Conservation (phyloP, 1,140 invertebrate species). For the Ceratina australensis region DNA sequence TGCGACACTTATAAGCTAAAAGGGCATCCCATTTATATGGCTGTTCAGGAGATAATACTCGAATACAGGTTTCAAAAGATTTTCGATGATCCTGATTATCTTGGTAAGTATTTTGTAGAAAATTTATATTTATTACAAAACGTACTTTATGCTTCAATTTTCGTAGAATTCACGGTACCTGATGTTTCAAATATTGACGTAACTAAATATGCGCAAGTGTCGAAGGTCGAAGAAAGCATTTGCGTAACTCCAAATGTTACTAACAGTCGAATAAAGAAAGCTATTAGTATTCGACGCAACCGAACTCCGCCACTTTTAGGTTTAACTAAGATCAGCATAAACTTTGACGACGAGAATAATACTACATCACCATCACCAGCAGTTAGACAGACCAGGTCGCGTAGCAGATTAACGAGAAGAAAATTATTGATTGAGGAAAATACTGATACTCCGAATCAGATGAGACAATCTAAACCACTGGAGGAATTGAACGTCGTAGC, state of each 20-base stretch:
- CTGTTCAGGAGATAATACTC: constrained; percentile 45
- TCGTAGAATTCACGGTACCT: constrained; percentile 60
- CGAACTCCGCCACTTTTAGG: constrained; percentile 54
- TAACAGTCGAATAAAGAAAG: constrained; percentile 10
- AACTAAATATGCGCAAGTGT: constrained; percentile 11
- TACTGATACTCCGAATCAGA: background rate
- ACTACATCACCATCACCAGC: background rate
- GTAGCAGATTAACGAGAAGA: constrained; percentile 12
- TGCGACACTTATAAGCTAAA: constrained; percentile 61
- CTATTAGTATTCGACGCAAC: constrained; percentile 37
- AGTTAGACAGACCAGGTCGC: background rate
- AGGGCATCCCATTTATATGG: constrained; percentile 64
- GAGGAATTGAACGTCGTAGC: no score
- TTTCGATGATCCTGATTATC: constrained; percentile 10
- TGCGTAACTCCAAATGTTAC: constrained; percentile 55
- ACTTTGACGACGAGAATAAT: constrained; percentile 54
- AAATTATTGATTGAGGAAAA: constrained; percentile 34
- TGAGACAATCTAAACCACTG: background rate
- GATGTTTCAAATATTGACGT: constrained; percentile 52
- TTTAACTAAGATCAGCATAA: constrained; percentile 51
- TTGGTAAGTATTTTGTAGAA: constrained; percentile 31
- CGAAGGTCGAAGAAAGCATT: background rate
- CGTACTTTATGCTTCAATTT: constrained; percentile 24
- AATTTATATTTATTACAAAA: background rate
- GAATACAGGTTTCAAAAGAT: constrained; percentile 43